Evolutionary conservation across 92 coral and sea anemone genomes (phyloP), one percentile per base, ranked within the genome.

Genomic region (Porites cylindrica): DNA sequence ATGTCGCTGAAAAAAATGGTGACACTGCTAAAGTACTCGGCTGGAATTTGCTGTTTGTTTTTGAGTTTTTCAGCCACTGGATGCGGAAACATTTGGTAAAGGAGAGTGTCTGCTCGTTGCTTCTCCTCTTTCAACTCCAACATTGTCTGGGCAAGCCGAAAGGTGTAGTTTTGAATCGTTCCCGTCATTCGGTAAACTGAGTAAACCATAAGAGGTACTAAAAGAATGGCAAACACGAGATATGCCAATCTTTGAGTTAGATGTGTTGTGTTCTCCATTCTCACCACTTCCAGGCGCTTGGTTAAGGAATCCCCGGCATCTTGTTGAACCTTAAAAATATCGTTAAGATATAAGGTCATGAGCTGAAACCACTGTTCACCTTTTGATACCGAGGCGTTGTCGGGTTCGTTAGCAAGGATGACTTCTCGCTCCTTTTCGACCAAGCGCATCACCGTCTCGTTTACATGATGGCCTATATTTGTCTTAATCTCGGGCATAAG

Each of bases 1-100:
- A 92, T 92, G 59, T 92, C 95, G 70, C 90, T 92, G 82, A 92
- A 92, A 67, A 84, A 92, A 47, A 92, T 89, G 0, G 94, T 91
- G 20, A 91, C 94, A 65, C 91, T 88, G 63, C 61, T 88, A 20
- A 88, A 91, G 38, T 91, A 70, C 79, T 91, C 94, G 6, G 94
- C 76, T 61, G 82, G 66, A 72, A 91, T 80, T 10, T 76, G 85
- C 32, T 91, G 87, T 56, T 90, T 90, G 21, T 64, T 77, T 85
- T 91, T 91, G 18, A 91, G 86, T 32, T 80, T 72, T 77, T 91
- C 94, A 4, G 94, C 94, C 12, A 91, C 94, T 4, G 94, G 84
- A 58, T 62, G 85, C 3, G 94, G 94, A 21, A 91, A 91, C 94
- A 91, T 91, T 70, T 90, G 87, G 56, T 90, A 88, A 38, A 91